Base-by-base conservation (phyloP, 2,797 vertebrate species). In the Propithecus perrieri region DNA sequence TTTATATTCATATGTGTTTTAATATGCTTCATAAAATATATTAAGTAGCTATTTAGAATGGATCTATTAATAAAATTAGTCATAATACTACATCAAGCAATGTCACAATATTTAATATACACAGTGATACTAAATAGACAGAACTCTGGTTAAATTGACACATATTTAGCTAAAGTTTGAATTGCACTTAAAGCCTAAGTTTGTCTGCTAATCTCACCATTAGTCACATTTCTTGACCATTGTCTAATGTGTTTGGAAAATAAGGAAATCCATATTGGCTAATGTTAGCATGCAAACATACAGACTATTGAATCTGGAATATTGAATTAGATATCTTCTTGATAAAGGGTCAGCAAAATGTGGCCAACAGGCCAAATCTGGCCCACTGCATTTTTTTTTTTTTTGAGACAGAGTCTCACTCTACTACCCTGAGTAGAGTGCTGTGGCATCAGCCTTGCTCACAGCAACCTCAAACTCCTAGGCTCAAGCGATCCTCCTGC, bases 21-120 rank as follows among this genome's bases (percentile, higher is more conserved):
- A 91, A 41, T 65, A 87, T 87, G 46, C 33, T 87, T 96, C 71
- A 96, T 80, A 96, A 97, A 89, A 61, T 72, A 20, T 67, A 80
- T 83, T 78, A 72, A 26, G 24, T 69, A 53, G 50, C 69, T 94
- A 90, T 71, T 94, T 81, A 91, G 46, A 91, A 78, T 72, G 28
- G 28, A 43, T n/a, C 24, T 59, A 65, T 90, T 95, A 94, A 94
- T 53, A 94, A 95, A 94, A 72, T 91, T 87, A 86, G 65, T 92
- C 53, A 85, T 85, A 92, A 79, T 67, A 85, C 18, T 28, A 61
- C 10, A 81, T 61, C 41, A 86, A 43, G 15, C 38, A 83, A 28
- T 75, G 50, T 86, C 43, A 95, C 5, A 63, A 38, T 79, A 79
- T 91, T 86, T 95, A 30, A 79, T 83, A 84, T 63, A 6, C 50